Evolutionary conservation across 2,113 vertebrate genomes (phyloP), one percentile per base, ranked within the genome.

Genomic region (Nothocercus julius): DNA sequence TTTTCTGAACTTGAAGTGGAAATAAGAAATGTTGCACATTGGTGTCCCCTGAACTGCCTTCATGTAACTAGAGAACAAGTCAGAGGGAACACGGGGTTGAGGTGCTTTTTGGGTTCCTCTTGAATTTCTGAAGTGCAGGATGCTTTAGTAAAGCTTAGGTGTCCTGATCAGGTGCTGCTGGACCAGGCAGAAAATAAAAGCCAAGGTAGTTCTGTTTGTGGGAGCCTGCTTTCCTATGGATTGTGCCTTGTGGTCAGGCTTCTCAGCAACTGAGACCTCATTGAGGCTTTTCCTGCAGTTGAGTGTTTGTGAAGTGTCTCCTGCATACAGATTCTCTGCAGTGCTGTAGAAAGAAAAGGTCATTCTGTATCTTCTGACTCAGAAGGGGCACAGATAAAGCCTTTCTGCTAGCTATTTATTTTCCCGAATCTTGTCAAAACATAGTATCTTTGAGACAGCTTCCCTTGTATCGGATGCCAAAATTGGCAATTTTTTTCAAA

Each of bases 31-130:
- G 1, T 24, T 54, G 32, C 54, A 18, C 1, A 4, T 4, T 0
- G 0, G 13, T 85, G 9, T 53, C 13, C 30, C 61, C 44, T 8
- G 6, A 19, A 7, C 17, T 80, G 11, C 30, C 20, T 82, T 87
- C 8, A 7, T 11, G 8, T 59, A 54, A 28, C 19, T 58, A 0
- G 62, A 17, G 28, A 56, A 18, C n/a, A 56, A 58, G 44, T 74
- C 36, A 38, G 8, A 25, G 2, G 40, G 21, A 70, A 20, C 2
- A 0, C 66, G 45, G 38, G 24, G 14, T 1, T 54, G 8, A 13
- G 3, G 1, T 40, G 3, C 63, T 54, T 17, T 62, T 82, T 53
- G 36, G 16, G 8, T 2, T 36, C 69, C 9, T 11, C 24, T 2
- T 40, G 64, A 62, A 6, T 58, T 89, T 69, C 66, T 82, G 63